Conservation (phyloP, 2,797 vertebrate genomes). For the Xyrichtys novacula region DNA sequence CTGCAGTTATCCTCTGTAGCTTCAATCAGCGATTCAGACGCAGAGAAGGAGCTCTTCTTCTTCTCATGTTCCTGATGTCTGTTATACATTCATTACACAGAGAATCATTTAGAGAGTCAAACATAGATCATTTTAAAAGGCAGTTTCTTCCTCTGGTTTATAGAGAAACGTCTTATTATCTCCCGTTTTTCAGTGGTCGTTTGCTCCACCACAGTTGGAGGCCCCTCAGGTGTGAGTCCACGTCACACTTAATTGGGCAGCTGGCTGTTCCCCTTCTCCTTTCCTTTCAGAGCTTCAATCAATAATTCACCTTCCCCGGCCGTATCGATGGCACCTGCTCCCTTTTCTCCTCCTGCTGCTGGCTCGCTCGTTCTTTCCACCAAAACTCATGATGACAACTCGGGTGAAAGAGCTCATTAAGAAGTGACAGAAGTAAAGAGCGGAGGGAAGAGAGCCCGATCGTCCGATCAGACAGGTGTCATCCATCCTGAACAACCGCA, state of each 20-base stretch:
- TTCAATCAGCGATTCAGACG: neutral
- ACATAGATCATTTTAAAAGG: too few relatives aligned
- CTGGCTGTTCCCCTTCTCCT: slow-evolving; percentile 63
- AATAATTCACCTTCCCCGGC: slow-evolving; percentile 78
- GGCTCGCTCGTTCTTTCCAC: slow-evolving; percentile 57
- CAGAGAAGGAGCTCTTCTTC: neutral
- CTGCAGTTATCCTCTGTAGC: neutral
- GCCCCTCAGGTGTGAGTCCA: slow-evolving; percentile 48
- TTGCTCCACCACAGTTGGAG: slow-evolving; percentile 11
- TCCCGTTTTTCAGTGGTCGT: neutral
- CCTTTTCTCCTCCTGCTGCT: slow-evolving; percentile 54
- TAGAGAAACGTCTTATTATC: neutral
- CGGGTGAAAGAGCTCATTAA: slow-evolving; percentile 58
- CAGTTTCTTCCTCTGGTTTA: neutral
- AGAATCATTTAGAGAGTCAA: neutral
- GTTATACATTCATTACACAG: neutral
- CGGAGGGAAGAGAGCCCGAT: slow-evolving; percentile 25
- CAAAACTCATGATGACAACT: slow-evolving; percentile 61
- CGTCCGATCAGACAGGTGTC: slow-evolving; percentile 33
- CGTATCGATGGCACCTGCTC: slow-evolving; percentile 77
- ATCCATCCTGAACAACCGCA: slow-evolving; percentile 16
- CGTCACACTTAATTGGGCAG: slow-evolving; percentile 51
- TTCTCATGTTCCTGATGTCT: neutral
- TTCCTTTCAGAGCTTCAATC: slow-evolving; percentile 83
- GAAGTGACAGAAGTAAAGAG: slow-evolving; percentile 39